These are phyloP conservation scores for Corydoras sp. DNA, from an alignment of 2,113 vertebrate genomes.

Conservation along the genomic window DNA sequence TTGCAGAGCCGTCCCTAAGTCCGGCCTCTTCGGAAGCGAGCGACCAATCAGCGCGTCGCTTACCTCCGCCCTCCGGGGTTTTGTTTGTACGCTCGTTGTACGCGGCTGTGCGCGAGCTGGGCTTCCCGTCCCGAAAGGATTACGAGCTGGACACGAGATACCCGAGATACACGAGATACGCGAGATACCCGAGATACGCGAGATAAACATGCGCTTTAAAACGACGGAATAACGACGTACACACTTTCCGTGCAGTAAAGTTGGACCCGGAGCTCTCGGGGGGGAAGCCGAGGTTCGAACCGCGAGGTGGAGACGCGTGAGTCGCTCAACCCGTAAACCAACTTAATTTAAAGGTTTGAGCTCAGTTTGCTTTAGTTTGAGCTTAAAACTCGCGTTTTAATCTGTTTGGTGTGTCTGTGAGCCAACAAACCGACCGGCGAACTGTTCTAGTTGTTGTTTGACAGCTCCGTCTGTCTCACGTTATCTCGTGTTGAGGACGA, in stretches of 20 bases:
- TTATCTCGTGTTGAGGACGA: too few relatives aligned
- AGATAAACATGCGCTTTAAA: background rate
- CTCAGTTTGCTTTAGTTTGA: background rate
- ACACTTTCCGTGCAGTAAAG: too few relatives aligned
- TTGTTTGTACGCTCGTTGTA: background rate
- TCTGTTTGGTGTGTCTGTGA: too few relatives aligned
- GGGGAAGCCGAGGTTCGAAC: background rate
- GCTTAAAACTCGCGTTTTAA: too few relatives aligned
- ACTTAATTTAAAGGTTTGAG: background rate
- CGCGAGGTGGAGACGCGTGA: background rate
- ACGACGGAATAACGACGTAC: too few relatives aligned
- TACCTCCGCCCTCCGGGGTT: slow-evolving; percentile 35
- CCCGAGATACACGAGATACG: too few relatives aligned
- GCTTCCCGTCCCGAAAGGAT: slow-evolving; percentile 3
- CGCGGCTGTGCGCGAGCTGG: slow-evolving; percentile 5
- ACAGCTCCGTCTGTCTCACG: too few relatives aligned
- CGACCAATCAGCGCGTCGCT: slow-evolving; percentile 32
- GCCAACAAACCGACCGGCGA: too few relatives aligned
- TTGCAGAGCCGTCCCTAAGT: background rate
- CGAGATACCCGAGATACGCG: background rate
- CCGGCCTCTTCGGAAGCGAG: slow-evolving; percentile 17
- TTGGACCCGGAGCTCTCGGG: background rate
- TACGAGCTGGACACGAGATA: slow-evolving; percentile 9
- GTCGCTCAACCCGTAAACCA: background rate
- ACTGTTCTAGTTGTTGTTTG: too few relatives aligned